Base-by-base conservation (phyloP, 2,797 vertebrate genomes). In the Hybognathus amarus region DNA sequence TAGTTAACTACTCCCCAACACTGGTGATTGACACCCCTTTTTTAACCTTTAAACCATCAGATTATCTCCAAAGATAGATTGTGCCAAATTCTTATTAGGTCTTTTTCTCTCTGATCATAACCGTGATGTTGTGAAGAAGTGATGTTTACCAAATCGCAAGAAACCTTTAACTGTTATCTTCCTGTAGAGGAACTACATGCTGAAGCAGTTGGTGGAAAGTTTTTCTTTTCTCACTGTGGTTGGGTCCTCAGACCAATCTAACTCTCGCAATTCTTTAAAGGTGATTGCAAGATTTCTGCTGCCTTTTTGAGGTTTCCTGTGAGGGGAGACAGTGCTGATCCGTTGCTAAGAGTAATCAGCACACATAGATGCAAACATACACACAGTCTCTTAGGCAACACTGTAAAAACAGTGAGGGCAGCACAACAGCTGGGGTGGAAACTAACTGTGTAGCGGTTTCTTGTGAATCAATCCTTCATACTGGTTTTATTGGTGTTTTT, bases 301-400 rank as follows among this genome's bases (percentile, higher is more conserved):
- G 93, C 89, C 87, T 88, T 81, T 89, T 82, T 89, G 85, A 83
- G 88, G 90, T 91, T 94, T 94, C 93, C 92, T 92, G 90, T 90
- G 87, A 85, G 88, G 89, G 87, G 75, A 59, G 85, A 83, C 75
- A 85, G 91, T 82, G 90, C 89, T 87, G 85, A 89, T 88, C 87
- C 87, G 92, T 93, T 93, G 91, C 91, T 90, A 90, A 70, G 90
- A 88, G 86, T 61, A 88, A 87, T 90, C 87, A 92, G 93, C 92
- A 93, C 67, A 83, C 40, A 73, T 12, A 56, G 33, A 71, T 12
- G 45, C 40, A 78, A 68, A 77, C 70, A 85, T 2, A 67, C 30
- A 61, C 20, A 3, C 36, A 0, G 91, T 95, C 92, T 89, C 93
- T 91, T 92, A 92, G 93, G 93, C 92, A 94, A 92, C 88, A 84